These are phyloP conservation scores for Frankliniella fusca DNA, from an alignment of 2,888 invertebrate species.

Conservation along the genomic window DNA sequence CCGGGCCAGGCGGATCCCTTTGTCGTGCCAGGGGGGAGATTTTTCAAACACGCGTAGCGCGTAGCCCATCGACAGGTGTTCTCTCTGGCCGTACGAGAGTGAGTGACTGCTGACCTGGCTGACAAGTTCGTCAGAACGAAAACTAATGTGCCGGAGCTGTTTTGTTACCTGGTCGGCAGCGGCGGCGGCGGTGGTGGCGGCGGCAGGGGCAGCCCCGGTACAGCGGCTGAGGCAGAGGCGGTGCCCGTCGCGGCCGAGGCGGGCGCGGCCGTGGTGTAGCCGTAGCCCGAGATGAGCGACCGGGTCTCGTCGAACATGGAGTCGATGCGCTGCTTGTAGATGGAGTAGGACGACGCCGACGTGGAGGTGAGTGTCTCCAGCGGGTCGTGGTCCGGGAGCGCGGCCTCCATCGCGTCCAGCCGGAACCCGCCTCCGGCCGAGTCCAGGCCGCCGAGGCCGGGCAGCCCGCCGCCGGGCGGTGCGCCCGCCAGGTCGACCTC, in stretches of 20 bases:
- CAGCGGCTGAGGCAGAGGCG: slow-evolving; percentile 29
- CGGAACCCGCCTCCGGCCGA: not conserved
- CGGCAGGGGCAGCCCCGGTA: slow-evolving; percentile 34
- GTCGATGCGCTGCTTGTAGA: slow-evolving; percentile 80
- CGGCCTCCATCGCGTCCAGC: not conserved
- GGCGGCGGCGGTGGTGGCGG: slow-evolving; percentile 32
- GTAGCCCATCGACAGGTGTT: too few relatives aligned
- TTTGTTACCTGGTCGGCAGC: slow-evolving; percentile 19
- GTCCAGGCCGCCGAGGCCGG: not conserved
- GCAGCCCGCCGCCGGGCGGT: not conserved
- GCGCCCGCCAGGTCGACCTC: not conserved
- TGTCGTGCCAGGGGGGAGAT: too few relatives aligned
- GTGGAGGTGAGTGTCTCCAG: not conserved
- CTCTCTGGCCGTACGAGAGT: too few relatives aligned
- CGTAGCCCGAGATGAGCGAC: slow-evolving; percentile 51
- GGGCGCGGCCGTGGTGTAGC: slow-evolving; percentile 33
- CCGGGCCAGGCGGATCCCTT: too few relatives aligned
- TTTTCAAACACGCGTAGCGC: too few relatives aligned
- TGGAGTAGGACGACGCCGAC: slow-evolving; percentile 46
- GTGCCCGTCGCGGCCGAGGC: not conserved
- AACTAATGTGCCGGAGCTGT: not conserved
- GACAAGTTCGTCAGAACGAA: too few relatives aligned
- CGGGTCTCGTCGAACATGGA: slow-evolving; percentile 74
- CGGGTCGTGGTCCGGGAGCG: not conserved
- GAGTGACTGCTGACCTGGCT: too few relatives aligned